Conservation (phyloP, 2,797 vertebrate genomes). For the Myripristis jacobus region DNA sequence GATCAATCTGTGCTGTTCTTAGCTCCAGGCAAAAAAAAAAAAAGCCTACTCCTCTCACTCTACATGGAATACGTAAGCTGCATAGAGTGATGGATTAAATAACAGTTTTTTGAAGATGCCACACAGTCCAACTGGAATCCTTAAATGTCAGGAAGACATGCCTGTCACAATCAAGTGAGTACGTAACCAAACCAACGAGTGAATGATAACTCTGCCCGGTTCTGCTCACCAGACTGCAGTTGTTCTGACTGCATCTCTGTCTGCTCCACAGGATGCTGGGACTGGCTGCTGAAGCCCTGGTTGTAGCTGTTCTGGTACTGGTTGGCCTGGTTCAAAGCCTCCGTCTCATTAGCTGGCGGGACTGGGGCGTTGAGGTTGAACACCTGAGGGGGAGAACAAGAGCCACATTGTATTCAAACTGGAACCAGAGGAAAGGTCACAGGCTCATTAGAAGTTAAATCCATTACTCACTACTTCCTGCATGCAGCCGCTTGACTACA, state of each 20-base stretch:
- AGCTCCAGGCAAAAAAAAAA: no score
- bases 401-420: conserved; percentile 56
- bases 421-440: conserved; percentile 65
- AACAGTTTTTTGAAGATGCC: background rate
- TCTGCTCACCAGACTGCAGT: conserved; percentile 91
- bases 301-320: conserved; percentile 96
- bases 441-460: conserved; percentile 44
- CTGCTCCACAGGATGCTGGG: conserved; percentile 92
- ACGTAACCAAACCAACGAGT: background rate
- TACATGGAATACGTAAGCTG: no score
- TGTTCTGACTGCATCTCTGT: conserved; percentile 94
- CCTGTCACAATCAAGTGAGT: background rate
- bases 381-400: conserved; percentile 83
- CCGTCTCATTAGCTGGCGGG: conserved; percentile 94
- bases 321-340: conserved; percentile 90
- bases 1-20: no score
- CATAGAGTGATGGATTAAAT: background rate
- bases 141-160: background rate
- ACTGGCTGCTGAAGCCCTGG: conserved; percentile 91
- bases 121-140: background rate
- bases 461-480: conserved; percentile 45
- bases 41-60: no score
- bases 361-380: conserved; percentile 99
- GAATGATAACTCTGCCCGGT: background rate
- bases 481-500: conserved; percentile 32